Conservation (phyloP, 2,797 vertebrate genomes). For the Sebastes taczanowskii region DNA sequence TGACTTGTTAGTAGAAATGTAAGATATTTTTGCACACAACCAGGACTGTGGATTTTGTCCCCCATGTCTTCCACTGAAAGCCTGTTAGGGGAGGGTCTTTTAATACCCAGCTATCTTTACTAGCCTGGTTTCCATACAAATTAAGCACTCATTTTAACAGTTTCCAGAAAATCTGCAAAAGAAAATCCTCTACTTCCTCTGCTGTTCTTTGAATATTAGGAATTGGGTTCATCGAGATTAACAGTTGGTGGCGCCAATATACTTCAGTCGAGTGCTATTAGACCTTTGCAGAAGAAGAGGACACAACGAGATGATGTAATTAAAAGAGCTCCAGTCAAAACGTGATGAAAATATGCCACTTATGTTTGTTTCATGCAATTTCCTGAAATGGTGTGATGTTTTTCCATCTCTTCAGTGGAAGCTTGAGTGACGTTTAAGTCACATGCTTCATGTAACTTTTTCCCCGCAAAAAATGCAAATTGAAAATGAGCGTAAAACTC, state of each 20-base stretch:
- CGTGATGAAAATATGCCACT: too few species aligned
- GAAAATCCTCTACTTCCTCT: not conserved
- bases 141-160: not conserved
- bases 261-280: not conserved
- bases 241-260: not conserved
- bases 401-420: not conserved
- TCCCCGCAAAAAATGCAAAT: not conserved
- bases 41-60: too few species aligned
- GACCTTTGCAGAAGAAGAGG: not conserved
- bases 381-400: not conserved
- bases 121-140: not conserved
- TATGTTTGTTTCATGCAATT: not conserved
- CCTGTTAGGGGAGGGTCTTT: not conserved
- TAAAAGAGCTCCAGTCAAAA: too few species aligned
- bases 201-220: not conserved
- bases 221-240: not conserved
- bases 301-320: not conserved
- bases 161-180: not conserved
- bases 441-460: not conserved
- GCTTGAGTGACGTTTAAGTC: not conserved
- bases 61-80: not conserved
- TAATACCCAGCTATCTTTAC: not conserved
- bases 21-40: not conserved
- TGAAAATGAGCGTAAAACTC: not conserved
- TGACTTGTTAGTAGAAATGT: not conserved